Evolutionary conservation across 2,113 vertebrate genomes (phyloP).

Genomic region (Cyprinus carpio): DNA sequence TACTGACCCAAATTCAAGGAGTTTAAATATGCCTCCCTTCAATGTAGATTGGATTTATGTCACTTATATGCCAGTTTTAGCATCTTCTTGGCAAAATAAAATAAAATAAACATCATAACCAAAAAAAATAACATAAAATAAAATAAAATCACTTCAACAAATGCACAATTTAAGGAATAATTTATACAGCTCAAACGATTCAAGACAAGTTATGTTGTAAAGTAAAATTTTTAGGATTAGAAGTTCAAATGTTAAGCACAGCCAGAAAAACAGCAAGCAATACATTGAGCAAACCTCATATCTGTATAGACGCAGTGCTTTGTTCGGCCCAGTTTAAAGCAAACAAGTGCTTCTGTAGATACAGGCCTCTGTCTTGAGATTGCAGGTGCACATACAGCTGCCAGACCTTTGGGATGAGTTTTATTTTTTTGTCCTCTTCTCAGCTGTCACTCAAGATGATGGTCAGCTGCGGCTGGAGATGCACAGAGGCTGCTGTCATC

Average conservation of each 20-base stretch:
- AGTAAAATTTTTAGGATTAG: background rate
- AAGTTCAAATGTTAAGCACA: background rate
- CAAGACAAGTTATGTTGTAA: background rate
- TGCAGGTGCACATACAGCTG: conserved; percentile 74
- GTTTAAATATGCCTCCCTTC: background rate
- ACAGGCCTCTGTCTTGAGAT: conserved; percentile 51
- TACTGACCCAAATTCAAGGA: background rate
- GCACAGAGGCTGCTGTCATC: conserved; percentile 59
- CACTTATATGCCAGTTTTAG: background rate
- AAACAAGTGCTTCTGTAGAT: background rate
- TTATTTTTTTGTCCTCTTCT: conserved; percentile 42
- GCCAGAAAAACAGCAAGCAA: background rate
- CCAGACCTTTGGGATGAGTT: conserved; percentile 55
- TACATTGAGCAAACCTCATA: background rate
- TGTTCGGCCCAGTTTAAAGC: background rate
- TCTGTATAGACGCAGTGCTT: background rate
- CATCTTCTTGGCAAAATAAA: background rate
- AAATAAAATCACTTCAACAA: background rate
- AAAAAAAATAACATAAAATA: background rate
- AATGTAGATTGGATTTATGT: background rate
- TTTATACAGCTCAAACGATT: background rate
- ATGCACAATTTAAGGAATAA: background rate
- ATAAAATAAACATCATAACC: background rate
- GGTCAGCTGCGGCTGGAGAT: conserved; percentile 65
- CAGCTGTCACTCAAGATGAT: conserved; percentile 72